Evolutionary conservation across 2,888 invertebrate species (phyloP).

Genomic region (Ctena decussata): DNA sequence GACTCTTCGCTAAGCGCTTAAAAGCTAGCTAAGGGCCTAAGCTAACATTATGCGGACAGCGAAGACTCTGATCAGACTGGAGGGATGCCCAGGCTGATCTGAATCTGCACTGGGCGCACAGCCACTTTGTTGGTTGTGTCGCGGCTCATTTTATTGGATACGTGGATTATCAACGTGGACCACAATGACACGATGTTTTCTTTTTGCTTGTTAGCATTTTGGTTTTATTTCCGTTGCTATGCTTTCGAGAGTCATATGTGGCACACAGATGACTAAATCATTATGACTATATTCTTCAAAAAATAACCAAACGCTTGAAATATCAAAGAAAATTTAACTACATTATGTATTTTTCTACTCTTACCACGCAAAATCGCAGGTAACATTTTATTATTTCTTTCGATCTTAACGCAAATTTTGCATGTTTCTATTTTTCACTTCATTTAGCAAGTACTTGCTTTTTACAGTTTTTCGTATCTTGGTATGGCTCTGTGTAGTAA

Average conservation of each 20-base stretch:
- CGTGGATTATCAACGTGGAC: slow-evolving; percentile 7
- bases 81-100: too few relatives aligned
- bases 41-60: too few relatives aligned
- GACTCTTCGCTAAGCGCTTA: too few relatives aligned
- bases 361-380: neutral
- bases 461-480: neutral
- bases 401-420: neutral
- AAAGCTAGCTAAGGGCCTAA: too few relatives aligned
- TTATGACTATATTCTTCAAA: neutral
- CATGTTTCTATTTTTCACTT: neutral
- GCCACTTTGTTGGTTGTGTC: too few relatives aligned
- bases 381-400: neutral
- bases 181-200: slow-evolving; percentile 22
- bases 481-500: neutral
- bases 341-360: slow-evolving; percentile 7
- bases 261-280: neutral
- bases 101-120: too few relatives aligned
- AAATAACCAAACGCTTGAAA: neutral
- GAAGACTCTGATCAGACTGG: too few relatives aligned
- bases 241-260: slow-evolving; percentile 38
- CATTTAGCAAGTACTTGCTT: neutral
- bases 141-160: neutral
- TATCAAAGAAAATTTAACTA: neutral
- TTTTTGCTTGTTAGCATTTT: slow-evolving; percentile 51
- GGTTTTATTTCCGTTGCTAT: slow-evolving; percentile 36